These are phyloP conservation scores for Chascanopsetta lugubris DNA, from an alignment of 2,113 vertebrate species.

Conservation along the genomic window DNA sequence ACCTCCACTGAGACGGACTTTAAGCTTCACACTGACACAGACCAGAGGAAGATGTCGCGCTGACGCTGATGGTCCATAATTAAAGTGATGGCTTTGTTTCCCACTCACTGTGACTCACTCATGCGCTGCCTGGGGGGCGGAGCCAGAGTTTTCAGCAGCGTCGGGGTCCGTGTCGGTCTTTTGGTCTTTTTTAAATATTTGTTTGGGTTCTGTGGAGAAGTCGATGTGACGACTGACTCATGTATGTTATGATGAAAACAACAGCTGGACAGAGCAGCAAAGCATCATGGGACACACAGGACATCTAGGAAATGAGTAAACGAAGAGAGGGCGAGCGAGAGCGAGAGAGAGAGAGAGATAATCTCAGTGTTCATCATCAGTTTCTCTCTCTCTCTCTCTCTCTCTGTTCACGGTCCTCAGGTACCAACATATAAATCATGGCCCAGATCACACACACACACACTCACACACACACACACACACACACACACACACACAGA, in stretches of 20 bases:
- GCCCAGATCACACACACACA: slow-evolving; percentile 53
- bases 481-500: slow-evolving; percentile 32
- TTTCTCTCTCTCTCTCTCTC: slow-evolving; percentile 16
- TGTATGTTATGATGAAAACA: not conserved
- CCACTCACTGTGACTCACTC: too few relatives aligned
- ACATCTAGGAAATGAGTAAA: slow-evolving; percentile 39
- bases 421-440: slow-evolving; percentile 65
- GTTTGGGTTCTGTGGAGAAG: not conserved
- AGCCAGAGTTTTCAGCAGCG: too few relatives aligned
- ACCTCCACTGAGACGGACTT: too few relatives aligned
- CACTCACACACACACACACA: slow-evolving; percentile 28
- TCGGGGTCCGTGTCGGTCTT: too few relatives aligned
- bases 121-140: too few relatives aligned
- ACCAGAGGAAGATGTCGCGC: too few relatives aligned
- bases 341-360: slow-evolving; percentile 20
- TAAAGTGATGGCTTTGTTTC: too few relatives aligned
- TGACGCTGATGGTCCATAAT: too few relatives aligned
- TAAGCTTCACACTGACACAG: too few relatives aligned
- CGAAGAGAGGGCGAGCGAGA: slow-evolving; percentile 3
- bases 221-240: not conserved
- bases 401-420: slow-evolving; percentile 47
- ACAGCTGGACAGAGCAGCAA: slow-evolving; percentile 40
- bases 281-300: slow-evolving; percentile 51
- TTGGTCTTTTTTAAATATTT: too few relatives aligned
- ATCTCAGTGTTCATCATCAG: slow-evolving; percentile 27